phyloP scores from a whole-genome alignment of 2,113 vertebrate genomes.

The Myocastor coypus region DNA sequence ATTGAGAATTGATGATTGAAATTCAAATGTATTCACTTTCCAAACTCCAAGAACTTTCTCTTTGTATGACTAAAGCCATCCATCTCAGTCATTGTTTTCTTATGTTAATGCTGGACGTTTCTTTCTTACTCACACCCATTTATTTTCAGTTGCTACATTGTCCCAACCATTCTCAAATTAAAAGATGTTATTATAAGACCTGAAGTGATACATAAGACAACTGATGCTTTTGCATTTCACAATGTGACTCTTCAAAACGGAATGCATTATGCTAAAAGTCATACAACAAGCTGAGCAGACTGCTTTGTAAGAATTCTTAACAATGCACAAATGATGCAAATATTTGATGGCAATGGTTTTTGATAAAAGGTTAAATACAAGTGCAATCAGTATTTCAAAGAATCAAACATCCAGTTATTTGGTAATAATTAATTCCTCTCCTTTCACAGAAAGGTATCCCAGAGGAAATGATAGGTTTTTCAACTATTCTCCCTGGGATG shows the following conservation, averaged over 20 bases:
- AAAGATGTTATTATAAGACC: background rate
- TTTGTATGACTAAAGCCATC: background rate
- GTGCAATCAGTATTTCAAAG: background rate
- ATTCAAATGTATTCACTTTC: background rate
- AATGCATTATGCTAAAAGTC: background rate
- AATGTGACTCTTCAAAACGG: background rate
- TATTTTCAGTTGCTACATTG: background rate
- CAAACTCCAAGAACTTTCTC: background rate
- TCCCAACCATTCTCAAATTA: background rate
- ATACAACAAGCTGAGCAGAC: background rate
- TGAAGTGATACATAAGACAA: background rate
- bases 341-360: background rate
- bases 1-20: background rate
- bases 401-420: background rate
- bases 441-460: background rate
- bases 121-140: background rate
- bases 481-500: background rate
- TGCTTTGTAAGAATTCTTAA: background rate
- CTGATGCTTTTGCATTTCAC: background rate
- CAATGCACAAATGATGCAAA: background rate
- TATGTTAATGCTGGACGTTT: background rate
- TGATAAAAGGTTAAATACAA: conserved; percentile 17
- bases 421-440: conserved; percentile 52
- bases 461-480: background rate
- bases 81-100: background rate